Base-by-base conservation (phyloP, 2,888 invertebrate species). In the Rutpela maculata region DNA sequence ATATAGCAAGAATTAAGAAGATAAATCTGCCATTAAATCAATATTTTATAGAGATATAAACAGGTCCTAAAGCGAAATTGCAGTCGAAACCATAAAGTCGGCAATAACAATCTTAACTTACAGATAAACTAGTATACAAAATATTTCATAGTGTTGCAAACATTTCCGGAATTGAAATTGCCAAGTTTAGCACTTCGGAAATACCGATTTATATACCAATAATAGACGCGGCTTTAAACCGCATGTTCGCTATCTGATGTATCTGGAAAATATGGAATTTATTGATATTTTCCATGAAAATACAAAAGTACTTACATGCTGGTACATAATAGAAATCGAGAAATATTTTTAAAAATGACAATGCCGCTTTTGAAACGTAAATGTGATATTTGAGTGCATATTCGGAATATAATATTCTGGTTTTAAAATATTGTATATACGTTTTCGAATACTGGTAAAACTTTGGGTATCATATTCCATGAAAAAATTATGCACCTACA, bases 111-210 rank as follows among this genome's bases (percentile, higher is more conserved):
- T 68, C 74, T 60, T 65, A 63, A 72, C 73, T 77, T 74, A 35
- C 67, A 78, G 74, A 80, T 75, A 78, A 78, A 77, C 77, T 66
- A 73, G 78, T 76, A 78, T 69, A 78, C 78, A 78, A 80, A 80
- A 80, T 76, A 80, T 78, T 78, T 72, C 72, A 68, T 68, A 67
- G 38, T 71, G 78, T 60, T 60, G 60, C 75, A 72, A 72, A 72
- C 77, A 77, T 77, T 79, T 79, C 80, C 76, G 76, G 80, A 78
- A 80, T 80, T 78, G 76, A 75, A 78, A 80, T 73, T 76, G 75
- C 78, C 65, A 67, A 76, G 78, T 78, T 80, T 80, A 80, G 66
- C 78, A 76, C 75, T 80, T 76, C 75, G 74, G 78, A 76, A 80
- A 78, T 76, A 66, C 75, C 74, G 74, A 80, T 79, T 77, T 79